Percentiles rank a stretch among this genome's conserved stretches.
Evolutionary conservation across 64 coral and sea anemone species (phyloP).

Genomic region (Astreopora myriophthalma): DNA sequence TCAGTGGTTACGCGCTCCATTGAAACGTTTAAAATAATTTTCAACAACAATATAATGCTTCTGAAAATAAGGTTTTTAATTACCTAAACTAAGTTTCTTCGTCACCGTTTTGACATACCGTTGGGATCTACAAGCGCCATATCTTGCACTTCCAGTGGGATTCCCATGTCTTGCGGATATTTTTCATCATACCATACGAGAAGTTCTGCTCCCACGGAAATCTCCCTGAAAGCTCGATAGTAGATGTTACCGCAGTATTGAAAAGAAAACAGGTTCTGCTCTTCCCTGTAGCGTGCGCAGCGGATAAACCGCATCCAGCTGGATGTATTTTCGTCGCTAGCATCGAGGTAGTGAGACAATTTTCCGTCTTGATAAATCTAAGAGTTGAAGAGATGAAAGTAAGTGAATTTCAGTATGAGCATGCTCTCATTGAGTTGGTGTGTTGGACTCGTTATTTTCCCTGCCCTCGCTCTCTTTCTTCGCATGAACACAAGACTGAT

Average conservation of each 20-base stretch:
- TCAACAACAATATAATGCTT: background rate
- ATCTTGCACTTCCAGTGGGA: conserved; percentile 79
- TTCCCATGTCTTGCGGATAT: conserved; percentile 83
- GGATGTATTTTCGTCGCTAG: conserved; percentile 80
- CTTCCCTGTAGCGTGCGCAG: conserved; percentile 71
- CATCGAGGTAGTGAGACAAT: conserved; percentile 73
- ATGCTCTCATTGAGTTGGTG: too few species aligned
- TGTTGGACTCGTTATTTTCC: too few species aligned
- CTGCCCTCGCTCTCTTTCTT: too few species aligned
- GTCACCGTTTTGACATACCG: conserved; percentile 63
- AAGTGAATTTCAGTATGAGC: background rate
- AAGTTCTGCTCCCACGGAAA: conserved; percentile 61
- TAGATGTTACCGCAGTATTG: conserved; percentile 89
- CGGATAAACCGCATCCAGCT: conserved; percentile 93
- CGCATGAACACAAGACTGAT: too few species aligned
- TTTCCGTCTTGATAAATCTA: conserved; percentile 86
- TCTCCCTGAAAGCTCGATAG: conserved; percentile 77
- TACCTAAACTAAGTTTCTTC: conserved; percentile 53
- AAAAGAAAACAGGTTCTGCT: conserved; percentile 78
- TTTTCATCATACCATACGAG: conserved; percentile 89
- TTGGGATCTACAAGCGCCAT: conserved; percentile 71
- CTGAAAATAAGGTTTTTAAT: conserved; percentile 21
- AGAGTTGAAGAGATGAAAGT: background rate
- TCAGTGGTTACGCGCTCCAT: background rate
- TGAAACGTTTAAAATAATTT: background rate